These are phyloP conservation scores for Macroramphosus scolopax DNA, from an alignment of 2,797 vertebrate species.

Conservation along the genomic window DNA sequence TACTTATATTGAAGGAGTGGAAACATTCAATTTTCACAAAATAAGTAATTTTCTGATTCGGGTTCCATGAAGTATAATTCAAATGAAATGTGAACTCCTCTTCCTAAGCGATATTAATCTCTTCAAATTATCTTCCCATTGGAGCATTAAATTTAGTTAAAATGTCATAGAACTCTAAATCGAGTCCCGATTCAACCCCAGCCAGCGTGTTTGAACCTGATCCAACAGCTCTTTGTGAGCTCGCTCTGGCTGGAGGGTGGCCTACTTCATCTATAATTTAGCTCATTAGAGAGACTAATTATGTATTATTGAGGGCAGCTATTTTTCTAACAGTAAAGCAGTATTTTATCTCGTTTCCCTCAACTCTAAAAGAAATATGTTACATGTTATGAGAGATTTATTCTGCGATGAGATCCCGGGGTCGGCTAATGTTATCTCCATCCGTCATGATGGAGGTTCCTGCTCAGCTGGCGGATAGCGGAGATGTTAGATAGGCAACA, in stretches of 20 bases:
- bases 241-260: slow-evolving; percentile 43
- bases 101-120: too few relatives aligned
- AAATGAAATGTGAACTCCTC: too few relatives aligned
- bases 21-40: too few relatives aligned
- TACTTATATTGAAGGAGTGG: too few relatives aligned
- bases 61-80: too few relatives aligned
- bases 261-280: slow-evolving; percentile 73
- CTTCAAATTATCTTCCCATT: background rate
- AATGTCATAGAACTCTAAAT: slow-evolving; percentile 22
- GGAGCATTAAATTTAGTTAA: slow-evolving; percentile 24
- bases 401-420: slow-evolving; percentile 14
- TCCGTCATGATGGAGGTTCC: slow-evolving; percentile 31
- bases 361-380: slow-evolving; percentile 8
- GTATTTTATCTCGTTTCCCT: slow-evolving; percentile 37
- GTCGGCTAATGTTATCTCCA: slow-evolving; percentile 12
- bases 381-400: slow-evolving; percentile 24
- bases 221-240: slow-evolving; percentile 39
- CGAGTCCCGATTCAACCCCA: slow-evolving; percentile 15
- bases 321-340: slow-evolving; percentile 17
- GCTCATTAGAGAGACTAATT: slow-evolving; percentile 62
- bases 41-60: too few relatives aligned
- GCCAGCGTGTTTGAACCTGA: slow-evolving; percentile 34
- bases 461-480: slow-evolving; percentile 71
- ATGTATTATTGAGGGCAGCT: slow-evolving; percentile 44
- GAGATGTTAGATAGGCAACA: slow-evolving; percentile 65